Base-by-base conservation (phyloP, 2,888 invertebrate genomes). In the Ormyrus labotus region DNA sequence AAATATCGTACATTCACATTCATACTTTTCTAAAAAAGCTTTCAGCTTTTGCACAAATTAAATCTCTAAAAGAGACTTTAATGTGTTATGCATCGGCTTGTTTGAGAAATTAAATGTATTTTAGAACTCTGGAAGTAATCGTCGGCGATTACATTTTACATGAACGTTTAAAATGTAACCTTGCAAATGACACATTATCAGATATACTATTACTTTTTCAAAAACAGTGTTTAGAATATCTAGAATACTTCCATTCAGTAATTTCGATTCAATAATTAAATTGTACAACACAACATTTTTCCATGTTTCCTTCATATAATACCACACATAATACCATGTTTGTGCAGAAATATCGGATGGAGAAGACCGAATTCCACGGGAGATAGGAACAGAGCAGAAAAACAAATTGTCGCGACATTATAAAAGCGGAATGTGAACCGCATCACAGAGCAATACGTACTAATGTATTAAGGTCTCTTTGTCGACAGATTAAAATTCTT, bases 351-450 rank as follows among this genome's bases (percentile, higher is more conserved):
- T 63, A 72, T 72, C 63, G 61, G 55, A 55, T 8, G 5, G 34
- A n/a, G 55, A 71, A 63, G 47, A 53, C n/a, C 5, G 47, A 9
- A 19, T 53, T 53, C 53, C 47, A 63, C 13, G 53, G n/a, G 61
- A 53, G 45, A 63, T 1, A 51, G 45, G 69, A 34, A 34, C 1
- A 34, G 34, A 34, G 34, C 2, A 34, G 34, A 8, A 13, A 72
- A 53, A 55, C 13, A 45, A 53, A 72, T 72, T 53, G 51, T 47
- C 63, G 53, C 6, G 63, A 63, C 47, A 72, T 63, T 53, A 63
- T 6, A 63, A 55, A 72, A 13, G 6, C 9, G 70, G 63, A 53
- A 72, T 63, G 72, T 53, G 51, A 53, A 53, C 63, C 61, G 53
- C 57, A 55, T 55, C 53, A 19, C 6, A 11, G 55, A 68, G 55